Conservation (phyloP, 2,888 invertebrate genomes). For the Eurytoma californica region DNA sequence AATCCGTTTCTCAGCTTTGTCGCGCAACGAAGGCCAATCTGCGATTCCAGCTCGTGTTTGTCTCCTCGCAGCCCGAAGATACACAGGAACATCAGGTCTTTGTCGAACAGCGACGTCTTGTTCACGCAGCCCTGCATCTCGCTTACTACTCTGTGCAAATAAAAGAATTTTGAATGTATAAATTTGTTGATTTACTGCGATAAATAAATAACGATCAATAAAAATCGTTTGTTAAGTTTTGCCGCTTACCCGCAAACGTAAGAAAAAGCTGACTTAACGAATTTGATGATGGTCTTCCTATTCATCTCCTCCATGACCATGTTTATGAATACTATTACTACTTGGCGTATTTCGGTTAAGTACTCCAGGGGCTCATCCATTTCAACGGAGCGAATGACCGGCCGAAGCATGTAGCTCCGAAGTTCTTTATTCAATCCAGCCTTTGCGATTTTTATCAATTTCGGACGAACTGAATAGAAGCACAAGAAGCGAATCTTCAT, state of each 20-base stretch:
- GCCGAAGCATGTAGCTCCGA: slow-evolving; percentile 78
- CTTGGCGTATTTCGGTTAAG: slow-evolving; percentile 84
- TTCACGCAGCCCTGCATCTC: slow-evolving; percentile 80
- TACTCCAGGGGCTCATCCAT: slow-evolving; percentile 83
- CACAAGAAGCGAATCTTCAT: too few relatives aligned
- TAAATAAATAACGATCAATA: too few relatives aligned
- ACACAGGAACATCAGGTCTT: slow-evolving; percentile 84
- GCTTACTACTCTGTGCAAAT: slow-evolving; percentile 75
- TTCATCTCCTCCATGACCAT: slow-evolving; percentile 76
- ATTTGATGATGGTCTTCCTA: slow-evolving; percentile 74
- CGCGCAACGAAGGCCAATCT: slow-evolving; percentile 81
- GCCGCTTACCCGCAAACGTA: slow-evolving; percentile 71
- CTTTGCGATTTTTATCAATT: slow-evolving; percentile 74
- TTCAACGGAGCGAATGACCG: slow-evolving; percentile 80
- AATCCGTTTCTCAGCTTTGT: slow-evolving; percentile 77
- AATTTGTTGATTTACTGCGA: too few relatives aligned
- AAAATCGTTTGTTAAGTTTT: too few relatives aligned
- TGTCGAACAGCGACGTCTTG: slow-evolving; percentile 83
- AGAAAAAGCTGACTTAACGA: slow-evolving; percentile 77
- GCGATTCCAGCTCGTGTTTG: slow-evolving; percentile 83
- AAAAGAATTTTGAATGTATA: background rate
- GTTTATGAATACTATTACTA: slow-evolving; percentile 82
- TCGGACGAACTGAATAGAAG: slow-evolving; percentile 74
- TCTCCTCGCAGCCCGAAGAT: slow-evolving; percentile 85
- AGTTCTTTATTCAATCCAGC: slow-evolving; percentile 75